Evolutionary conservation across 2,888 invertebrate species (phyloP).

Genomic region (Lymantria monacha): DNA sequence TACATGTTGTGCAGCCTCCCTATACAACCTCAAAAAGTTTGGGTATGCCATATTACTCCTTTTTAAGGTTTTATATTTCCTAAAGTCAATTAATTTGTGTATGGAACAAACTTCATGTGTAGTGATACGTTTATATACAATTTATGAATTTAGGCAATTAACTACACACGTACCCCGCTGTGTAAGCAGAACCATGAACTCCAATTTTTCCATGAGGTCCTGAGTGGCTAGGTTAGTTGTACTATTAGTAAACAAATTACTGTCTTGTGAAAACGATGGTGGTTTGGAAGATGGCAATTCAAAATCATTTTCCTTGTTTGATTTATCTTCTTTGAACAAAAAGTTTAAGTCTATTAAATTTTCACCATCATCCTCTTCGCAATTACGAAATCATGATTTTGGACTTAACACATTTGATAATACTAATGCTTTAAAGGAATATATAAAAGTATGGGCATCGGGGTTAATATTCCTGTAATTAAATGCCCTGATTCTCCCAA

Average conservation of each 20-base stretch:
- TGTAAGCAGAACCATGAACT: slow-evolving; percentile 5
- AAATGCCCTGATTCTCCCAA: no score
- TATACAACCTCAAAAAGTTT: not conserved
- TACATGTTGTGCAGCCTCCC: not conserved
- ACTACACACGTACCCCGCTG: not conserved
- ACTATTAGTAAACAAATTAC: no score
- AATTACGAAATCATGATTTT: slow-evolving; percentile 5
- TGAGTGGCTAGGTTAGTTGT: no score
- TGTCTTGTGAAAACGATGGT: slow-evolving; percentile 1
- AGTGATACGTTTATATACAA: not conserved
- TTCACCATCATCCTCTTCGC: slow-evolving; percentile 5
- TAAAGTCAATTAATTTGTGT: not conserved
- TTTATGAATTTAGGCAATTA: not conserved
- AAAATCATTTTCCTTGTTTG: slow-evolving; percentile 11
- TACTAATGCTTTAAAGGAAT: slow-evolving; percentile 6
- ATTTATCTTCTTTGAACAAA: not conserved
- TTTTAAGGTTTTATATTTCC: not conserved
- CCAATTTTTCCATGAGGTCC: not conserved
- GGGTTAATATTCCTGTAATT: no score
- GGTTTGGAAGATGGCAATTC: no score
- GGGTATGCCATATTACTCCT: no score
- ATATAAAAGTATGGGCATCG: slow-evolving; percentile 2
- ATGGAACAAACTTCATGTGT: not conserved
- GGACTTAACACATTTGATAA: slow-evolving; percentile 7
- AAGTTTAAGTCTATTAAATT: no score